These are phyloP conservation scores for Periparus ater DNA, from an alignment of 2,797 vertebrate genomes.

Conservation along the genomic window DNA sequence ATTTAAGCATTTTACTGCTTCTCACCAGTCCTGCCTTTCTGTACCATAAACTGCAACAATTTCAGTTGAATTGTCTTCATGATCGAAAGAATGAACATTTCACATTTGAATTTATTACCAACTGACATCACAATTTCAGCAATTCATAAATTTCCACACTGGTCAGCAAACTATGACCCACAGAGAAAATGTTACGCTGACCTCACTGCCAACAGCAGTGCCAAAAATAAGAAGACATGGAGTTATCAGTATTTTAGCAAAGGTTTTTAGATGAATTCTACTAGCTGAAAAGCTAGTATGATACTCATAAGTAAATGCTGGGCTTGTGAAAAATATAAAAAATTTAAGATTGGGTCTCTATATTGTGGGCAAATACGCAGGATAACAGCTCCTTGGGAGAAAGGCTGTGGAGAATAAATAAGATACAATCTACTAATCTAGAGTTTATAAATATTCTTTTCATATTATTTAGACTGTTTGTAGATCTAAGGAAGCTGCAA, in stretches of 20 bases:
- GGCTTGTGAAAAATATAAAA: neutral
- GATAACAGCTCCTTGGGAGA: neutral
- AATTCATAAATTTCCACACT: conserved; percentile 49
- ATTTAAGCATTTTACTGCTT: neutral
- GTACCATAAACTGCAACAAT: neutral
- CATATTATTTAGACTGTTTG: neutral
- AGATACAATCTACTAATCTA: neutral
- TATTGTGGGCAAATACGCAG: neutral
- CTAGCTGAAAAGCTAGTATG: neutral
- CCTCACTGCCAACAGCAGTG: conserved; percentile 13
- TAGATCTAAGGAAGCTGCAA: neutral
- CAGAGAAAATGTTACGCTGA: conserved; percentile 26
- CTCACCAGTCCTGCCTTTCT: neutral
- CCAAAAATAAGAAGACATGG: neutral
- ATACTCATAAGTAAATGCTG: neutral
- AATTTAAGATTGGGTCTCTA: neutral
- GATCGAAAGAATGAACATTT: neutral
- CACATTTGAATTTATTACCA: conserved; percentile 28
- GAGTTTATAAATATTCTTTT: conserved; percentile 8
- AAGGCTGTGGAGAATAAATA: neutral
- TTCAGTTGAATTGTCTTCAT: neutral
- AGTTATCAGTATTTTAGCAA: neutral
- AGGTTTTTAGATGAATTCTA: neutral
- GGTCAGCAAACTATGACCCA: conserved; percentile 11
- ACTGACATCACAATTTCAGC: conserved; percentile 29